These are phyloP conservation scores for Plumapathes pennacea DNA, from an alignment of 92 coral and sea anemone genomes.

Conservation along the genomic window DNA sequence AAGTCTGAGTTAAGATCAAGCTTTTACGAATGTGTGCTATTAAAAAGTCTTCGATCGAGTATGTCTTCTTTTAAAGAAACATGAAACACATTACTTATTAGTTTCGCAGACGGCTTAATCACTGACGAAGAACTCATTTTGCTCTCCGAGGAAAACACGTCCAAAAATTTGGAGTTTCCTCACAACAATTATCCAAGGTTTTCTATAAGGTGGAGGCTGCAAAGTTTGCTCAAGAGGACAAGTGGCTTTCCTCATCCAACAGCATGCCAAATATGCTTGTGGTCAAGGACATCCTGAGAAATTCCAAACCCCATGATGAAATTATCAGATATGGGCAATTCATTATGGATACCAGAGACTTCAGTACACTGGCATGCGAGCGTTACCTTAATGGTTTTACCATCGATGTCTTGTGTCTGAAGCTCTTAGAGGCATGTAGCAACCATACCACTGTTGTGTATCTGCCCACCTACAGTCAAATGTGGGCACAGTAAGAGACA, in stretches of 20 bases:
- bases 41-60: too few relatives aligned
- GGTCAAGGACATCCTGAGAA: background rate
- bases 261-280: background rate
- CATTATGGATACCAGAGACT: constrained; percentile 32
- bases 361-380: constrained; percentile 32
- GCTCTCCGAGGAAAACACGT: background rate
- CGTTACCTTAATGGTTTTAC: constrained; percentile 18
- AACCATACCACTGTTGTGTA: background rate
- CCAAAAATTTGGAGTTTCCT: background rate
- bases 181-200: background rate
- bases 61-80: too few relatives aligned
- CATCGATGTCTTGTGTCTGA: constrained; percentile 1
- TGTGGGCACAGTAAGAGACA: constrained; percentile 25
- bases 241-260: background rate
- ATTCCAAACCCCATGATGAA: constrained; percentile 17
- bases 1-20: too few relatives aligned
- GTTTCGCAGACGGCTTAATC: too few relatives aligned
- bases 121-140: too few relatives aligned
- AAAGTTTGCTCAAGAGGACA: constrained; percentile 12
- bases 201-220: background rate
- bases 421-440: constrained; percentile 12
- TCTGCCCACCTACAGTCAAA: constrained; percentile 31
- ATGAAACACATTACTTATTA: too few relatives aligned
- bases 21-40: too few relatives aligned
- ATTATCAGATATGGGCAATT: constrained; percentile 7